Conservation (phyloP, 2,113 vertebrate genomes). For the Okapia johnstoni region DNA sequence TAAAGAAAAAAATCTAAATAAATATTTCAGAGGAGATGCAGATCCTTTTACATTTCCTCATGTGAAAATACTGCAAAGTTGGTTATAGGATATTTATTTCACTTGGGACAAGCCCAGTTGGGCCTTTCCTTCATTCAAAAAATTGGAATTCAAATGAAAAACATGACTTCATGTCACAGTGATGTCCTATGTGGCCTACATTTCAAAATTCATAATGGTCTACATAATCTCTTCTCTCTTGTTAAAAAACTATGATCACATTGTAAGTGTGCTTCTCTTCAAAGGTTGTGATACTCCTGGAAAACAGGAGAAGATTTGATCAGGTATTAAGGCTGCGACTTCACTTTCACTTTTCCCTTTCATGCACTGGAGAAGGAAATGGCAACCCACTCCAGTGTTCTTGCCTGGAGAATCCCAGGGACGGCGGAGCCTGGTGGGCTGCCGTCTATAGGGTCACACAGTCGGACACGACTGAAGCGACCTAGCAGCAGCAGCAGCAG, state of each 20-base stretch:
- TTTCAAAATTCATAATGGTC: conserved; percentile 31
- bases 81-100: conserved; percentile 28
- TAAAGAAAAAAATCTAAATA: conserved; percentile 21
- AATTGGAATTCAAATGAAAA: conserved; percentile 20
- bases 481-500: no score
- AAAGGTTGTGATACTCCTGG: neutral
- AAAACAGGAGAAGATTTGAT: neutral
- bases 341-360: no score
- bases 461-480: no score
- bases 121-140: neutral
- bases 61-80: conserved; percentile 7
- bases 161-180: neutral
- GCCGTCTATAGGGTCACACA: no score
- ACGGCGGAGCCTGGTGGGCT: no score
- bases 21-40: conserved; percentile 3
- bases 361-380: no score
- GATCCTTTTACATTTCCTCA: conserved; percentile 18
- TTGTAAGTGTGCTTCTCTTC: neutral
- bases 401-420: no score
- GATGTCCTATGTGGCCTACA: neutral
- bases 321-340: neutral
- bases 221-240: neutral
- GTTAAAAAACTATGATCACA: conserved; percentile 11
- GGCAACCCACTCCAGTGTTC: no score
- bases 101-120: neutral